phyloP scores from a whole-genome alignment of 2,113 vertebrate genomes.

The Casuarius casuarius region DNA sequence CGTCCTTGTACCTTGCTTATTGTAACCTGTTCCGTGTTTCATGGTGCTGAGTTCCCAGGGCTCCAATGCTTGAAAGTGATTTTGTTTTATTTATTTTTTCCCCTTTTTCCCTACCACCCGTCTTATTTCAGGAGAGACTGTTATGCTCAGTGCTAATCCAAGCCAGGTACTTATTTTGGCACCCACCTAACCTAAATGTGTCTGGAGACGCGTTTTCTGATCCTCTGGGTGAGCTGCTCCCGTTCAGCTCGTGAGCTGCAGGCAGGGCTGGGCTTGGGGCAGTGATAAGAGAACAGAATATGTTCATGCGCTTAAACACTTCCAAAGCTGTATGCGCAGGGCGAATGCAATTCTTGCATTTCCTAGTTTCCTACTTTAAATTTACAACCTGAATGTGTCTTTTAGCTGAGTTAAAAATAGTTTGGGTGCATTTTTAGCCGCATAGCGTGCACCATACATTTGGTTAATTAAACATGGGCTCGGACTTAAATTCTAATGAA shows the following conservation, averaged over 20 bases:
- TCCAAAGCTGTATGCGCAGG: background rate
- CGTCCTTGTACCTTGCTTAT: background rate
- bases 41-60: background rate
- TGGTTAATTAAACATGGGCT: constrained; percentile 43
- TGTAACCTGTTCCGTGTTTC: background rate
- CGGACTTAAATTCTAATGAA: background rate
- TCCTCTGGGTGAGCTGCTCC: background rate
- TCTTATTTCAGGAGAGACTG: background rate
- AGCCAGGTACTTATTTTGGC: background rate
- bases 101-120: background rate
- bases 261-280: background rate
- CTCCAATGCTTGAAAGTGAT: background rate
- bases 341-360: background rate
- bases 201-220: background rate
- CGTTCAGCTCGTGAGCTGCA: background rate
- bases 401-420: constrained; percentile 38
- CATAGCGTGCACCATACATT: background rate
- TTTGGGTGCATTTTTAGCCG: constrained; percentile 15
- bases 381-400: background rate
- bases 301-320: background rate
- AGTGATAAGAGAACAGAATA: background rate
- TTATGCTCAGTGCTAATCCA: background rate
- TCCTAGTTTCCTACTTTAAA: background rate
- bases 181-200: accelerated
- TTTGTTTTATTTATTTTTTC: background rate